Conservation (phyloP, 2,888 invertebrate species). For the Caradrina clavipalpis region DNA sequence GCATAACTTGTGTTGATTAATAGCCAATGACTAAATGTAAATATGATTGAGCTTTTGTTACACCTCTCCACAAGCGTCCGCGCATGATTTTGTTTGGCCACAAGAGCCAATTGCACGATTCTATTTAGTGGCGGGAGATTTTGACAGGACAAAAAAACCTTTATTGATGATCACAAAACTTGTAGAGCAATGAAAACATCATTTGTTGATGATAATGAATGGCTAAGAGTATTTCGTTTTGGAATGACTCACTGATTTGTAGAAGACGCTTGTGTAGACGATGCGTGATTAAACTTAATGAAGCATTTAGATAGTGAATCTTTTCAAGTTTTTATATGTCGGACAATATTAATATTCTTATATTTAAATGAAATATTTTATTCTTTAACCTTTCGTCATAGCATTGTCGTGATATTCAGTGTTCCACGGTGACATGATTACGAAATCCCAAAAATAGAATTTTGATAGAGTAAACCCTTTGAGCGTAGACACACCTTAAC, state of each 20-base stretch:
- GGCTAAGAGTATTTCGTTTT: slow-evolving; percentile 59
- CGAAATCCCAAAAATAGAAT: slow-evolving; percentile 66
- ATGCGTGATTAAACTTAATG: slow-evolving; percentile 55
- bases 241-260: slow-evolving; percentile 52
- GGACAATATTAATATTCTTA: slow-evolving; percentile 1
- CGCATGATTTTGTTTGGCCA: slow-evolving; percentile 72
- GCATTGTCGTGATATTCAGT: slow-evolving; percentile 40
- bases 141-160: slow-evolving; percentile 72
- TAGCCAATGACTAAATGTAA: slow-evolving; percentile 86
- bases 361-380: slow-evolving; percentile 9
- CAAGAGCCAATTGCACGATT: slow-evolving; percentile 69
- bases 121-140: slow-evolving; percentile 64
- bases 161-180: slow-evolving; percentile 64
- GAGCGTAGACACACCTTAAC: slow-evolving; percentile 75
- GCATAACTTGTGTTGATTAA: slow-evolving; percentile 81
- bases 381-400: slow-evolving; percentile 16
- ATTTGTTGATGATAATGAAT: slow-evolving; percentile 64
- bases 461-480: slow-evolving; percentile 76
- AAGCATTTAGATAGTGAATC: slow-evolving; percentile 47
- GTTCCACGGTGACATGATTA: slow-evolving; percentile 70
- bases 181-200: slow-evolving; percentile 69
- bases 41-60: slow-evolving; percentile 85
- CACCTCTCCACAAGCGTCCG: slow-evolving; percentile 60
- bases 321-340: slow-evolving; percentile 21
- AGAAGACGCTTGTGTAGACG: slow-evolving; percentile 41